Conservation (phyloP, 2,888 invertebrate genomes). For the Lochmaea crataegi region DNA sequence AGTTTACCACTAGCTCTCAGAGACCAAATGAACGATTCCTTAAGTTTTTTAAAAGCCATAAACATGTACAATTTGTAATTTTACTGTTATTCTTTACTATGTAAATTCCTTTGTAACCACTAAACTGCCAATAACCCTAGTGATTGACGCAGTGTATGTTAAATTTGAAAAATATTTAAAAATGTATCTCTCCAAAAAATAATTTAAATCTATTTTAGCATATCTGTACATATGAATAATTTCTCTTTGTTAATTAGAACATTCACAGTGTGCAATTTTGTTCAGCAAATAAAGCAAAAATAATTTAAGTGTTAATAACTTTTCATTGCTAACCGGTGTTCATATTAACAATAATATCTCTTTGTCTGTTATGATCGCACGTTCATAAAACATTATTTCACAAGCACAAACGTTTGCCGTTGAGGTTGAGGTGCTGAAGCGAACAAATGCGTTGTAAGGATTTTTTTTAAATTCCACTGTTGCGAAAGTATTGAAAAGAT, state of each 20-base stretch:
- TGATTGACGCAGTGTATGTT: too few species aligned
- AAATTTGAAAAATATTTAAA: too few species aligned
- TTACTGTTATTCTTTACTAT: too few species aligned
- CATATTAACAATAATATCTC: not conserved
- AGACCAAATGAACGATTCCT: too few species aligned
- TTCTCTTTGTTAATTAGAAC: not conserved
- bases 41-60: too few species aligned
- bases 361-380: not conserved
- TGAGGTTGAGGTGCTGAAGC: constrained; percentile 1
- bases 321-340: not conserved
- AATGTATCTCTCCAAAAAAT: too few species aligned
- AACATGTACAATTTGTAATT: too few species aligned
- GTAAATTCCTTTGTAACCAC: too few species aligned
- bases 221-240: not conserved
- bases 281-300: constrained; percentile 1
- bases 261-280: not conserved
- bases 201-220: too few species aligned
- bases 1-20: too few species aligned
- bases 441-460: not conserved
- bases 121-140: too few species aligned
- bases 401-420: not conserved
- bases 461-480: not conserved
- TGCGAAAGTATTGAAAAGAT: not conserved
- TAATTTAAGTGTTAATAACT: not conserved
- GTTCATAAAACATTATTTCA: not conserved